phyloP scores from a whole-genome alignment of 1,140 invertebrate species.

The Heliconius nattereri region DNA sequence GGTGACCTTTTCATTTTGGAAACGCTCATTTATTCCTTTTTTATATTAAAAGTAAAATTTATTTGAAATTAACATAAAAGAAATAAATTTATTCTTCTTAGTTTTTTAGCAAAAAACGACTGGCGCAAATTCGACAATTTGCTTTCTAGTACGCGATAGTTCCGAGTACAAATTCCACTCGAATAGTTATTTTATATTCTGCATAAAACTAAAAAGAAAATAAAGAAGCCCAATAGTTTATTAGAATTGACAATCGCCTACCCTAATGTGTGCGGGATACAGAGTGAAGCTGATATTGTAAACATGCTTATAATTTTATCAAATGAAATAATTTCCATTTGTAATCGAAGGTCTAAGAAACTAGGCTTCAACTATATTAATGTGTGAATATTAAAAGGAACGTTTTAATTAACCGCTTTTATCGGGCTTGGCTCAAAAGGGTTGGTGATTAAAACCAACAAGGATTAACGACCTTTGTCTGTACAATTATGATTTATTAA shows the following conservation, averaged over 20 bases:
- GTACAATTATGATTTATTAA: constrained; percentile 72
- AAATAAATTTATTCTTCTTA: background rate
- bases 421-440: constrained; percentile 64
- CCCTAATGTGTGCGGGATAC: no score
- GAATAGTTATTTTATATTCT: no score
- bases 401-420: constrained; percentile 74
- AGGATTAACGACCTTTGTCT: constrained; percentile 71
- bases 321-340: constrained; percentile 20
- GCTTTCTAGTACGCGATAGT: no score
- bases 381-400: constrained; percentile 41
- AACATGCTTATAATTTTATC: background rate
- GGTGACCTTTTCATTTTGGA: constrained; percentile 1
- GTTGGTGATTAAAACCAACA: constrained; percentile 66
- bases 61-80: background rate
- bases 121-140: no score
- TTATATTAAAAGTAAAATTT: background rate
- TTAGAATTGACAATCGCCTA: no score
- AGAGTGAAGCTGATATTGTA: background rate
- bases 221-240: no score
- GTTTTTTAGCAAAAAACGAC: background rate
- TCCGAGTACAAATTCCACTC: no score
- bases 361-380: constrained; percentile 34
- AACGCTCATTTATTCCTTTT: constrained; percentile 5
- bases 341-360: constrained; percentile 17
- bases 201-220: no score